These are phyloP conservation scores for Xylocopa sonorina DNA, from an alignment of 1,140 invertebrate genomes.

Conservation along the genomic window DNA sequence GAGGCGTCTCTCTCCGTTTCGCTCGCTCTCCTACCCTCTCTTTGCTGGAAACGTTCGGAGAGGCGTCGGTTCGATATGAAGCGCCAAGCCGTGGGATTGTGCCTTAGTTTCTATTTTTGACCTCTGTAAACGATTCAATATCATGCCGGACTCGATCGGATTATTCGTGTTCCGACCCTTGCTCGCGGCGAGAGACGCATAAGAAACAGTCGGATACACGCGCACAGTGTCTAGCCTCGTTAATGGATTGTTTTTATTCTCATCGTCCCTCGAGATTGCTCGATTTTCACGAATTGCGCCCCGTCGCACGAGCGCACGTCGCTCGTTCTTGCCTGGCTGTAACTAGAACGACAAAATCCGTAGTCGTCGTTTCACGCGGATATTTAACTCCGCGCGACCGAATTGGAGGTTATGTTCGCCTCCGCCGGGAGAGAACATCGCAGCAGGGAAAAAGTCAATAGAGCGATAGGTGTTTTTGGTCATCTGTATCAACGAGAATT, in stretches of 20 bases:
- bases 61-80: slow-evolving; percentile 61
- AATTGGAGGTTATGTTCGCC: slow-evolving; percentile 57
- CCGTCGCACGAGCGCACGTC: not conserved
- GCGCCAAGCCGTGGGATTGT: slow-evolving; percentile 50
- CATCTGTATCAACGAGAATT: not conserved
- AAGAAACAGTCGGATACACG: not conserved
- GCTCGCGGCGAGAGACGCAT: not conserved
- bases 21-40: slow-evolving; percentile 35
- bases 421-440: slow-evolving; percentile 18
- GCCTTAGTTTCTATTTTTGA: slow-evolving; percentile 45
- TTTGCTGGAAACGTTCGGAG: slow-evolving; percentile 41
- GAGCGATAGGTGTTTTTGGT: slow-evolving; percentile 9
- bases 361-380: not conserved
- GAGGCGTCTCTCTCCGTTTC: slow-evolving; percentile 54
- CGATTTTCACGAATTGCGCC: too few relatives aligned
- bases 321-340: not conserved
- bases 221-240: not conserved
- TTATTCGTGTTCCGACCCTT: not conserved
- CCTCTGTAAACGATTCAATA: slow-evolving; percentile 9
- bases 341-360: not conserved
- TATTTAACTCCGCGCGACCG: not conserved
- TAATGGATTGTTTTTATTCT: not conserved
- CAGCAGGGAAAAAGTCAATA: slow-evolving; percentile 23
- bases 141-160: not conserved
- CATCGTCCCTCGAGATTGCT: too few relatives aligned